Evolutionary conservation across 2,888 invertebrate genomes (phyloP).

Genomic region (Nomada ruficornis): DNA sequence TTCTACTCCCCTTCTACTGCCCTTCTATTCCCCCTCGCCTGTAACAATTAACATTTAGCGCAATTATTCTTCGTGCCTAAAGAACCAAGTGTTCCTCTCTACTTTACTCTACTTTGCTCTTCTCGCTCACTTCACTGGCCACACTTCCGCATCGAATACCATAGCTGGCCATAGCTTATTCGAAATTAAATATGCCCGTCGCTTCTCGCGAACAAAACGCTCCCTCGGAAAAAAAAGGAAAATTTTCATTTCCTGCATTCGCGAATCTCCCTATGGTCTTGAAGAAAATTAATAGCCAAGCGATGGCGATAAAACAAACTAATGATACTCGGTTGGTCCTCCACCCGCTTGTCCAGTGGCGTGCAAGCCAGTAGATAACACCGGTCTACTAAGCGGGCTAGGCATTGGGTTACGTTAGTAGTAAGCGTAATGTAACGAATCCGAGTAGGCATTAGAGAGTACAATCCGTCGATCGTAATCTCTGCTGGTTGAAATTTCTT

Average conservation of each 20-base stretch:
- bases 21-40: no score
- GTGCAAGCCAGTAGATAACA: slow-evolving; percentile 37
- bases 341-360: slow-evolving; percentile 44
- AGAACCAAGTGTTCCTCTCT: no score
- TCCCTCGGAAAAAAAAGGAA: no score
- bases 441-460: background rate
- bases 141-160: no score
- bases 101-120: no score
- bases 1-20: no score
- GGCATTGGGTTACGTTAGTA: slow-evolving; percentile 16
- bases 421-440: slow-evolving; percentile 12
- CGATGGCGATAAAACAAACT: slow-evolving; percentile 49
- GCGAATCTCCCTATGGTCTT: slow-evolving; percentile 13
- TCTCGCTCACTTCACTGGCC: no score
- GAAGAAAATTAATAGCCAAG: slow-evolving; percentile 29
- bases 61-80: no score
- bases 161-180: no score
- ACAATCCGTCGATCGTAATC: slow-evolving; percentile 15
- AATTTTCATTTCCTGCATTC: background rate
- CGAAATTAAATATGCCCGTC: no score
- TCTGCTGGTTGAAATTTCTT: background rate
- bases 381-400: slow-evolving; percentile 25
- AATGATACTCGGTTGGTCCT: slow-evolving; percentile 37
- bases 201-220: no score
- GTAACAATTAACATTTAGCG: no score